Evolutionary conservation across 1,140 invertebrate species (phyloP).

Genomic region (Andrena cerasifolii): DNA sequence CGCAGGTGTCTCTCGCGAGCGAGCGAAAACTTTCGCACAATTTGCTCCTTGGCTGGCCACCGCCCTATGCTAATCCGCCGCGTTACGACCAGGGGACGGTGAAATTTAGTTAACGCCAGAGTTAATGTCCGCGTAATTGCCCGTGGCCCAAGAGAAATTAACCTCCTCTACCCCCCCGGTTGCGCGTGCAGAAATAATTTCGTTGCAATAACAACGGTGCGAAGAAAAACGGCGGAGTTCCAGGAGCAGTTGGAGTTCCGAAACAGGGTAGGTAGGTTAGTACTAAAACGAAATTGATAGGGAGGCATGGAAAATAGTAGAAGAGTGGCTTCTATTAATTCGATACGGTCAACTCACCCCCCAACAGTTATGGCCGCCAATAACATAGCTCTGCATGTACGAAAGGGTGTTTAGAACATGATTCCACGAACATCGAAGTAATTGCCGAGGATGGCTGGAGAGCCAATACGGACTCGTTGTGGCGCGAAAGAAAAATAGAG

Average conservation of each 20-base stretch:
- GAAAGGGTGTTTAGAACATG: no score
- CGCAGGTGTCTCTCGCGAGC: slow-evolving; percentile 54
- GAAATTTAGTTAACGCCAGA: slow-evolving; percentile 44
- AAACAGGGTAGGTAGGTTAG: no score
- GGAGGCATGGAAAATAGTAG: no score
- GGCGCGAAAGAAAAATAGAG: not conserved
- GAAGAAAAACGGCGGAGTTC: no score
- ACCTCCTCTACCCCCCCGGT: not conserved
- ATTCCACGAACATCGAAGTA: not conserved
- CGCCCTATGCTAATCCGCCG: slow-evolving; percentile 19
- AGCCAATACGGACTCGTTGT: not conserved
- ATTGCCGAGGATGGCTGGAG: not conserved
- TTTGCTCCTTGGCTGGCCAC: slow-evolving; percentile 1
- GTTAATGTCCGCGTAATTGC: slow-evolving; percentile 39
- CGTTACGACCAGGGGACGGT: not conserved
- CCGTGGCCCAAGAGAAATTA: not conserved
- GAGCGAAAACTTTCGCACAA: slow-evolving; percentile 24
- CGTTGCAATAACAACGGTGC: no score
- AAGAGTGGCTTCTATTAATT: no score
- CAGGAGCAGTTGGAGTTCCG: no score
- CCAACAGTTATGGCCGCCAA: no score
- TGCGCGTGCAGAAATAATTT: no score
- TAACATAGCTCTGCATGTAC: no score
- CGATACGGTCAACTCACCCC: no score
- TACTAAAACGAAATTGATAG: no score